Base-by-base conservation (phyloP, 2,888 invertebrate species). In the Rhingia rostrata region DNA sequence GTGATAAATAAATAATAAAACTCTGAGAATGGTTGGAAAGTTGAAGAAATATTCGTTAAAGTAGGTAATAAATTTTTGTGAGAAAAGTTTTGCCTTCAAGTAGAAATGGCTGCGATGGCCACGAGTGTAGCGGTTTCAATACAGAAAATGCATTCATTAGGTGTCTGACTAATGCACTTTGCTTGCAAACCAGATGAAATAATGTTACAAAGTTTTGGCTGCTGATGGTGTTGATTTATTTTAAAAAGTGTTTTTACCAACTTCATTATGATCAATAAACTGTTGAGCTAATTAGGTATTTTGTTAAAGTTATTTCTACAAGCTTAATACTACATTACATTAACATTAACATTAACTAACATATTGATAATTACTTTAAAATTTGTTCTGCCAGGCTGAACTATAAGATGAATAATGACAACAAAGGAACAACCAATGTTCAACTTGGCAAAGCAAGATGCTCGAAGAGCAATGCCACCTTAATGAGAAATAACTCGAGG, bases 11-110 rank as follows among this genome's bases (percentile, higher is more conserved):
- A 51, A 49, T 5, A 14, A 22, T 22, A 49, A 22, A 35, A 14
- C 7, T 32, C 64, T 30, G 12, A 35, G 58, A 70, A 63, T 39
- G 22, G 63, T 75, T 70, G 69, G 51, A 66, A 72, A 77, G 66
- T 51, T 58, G 53, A 60, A 77, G 77, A 77, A 82, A 72, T 77
- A 22, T 77, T 60, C 69, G 30, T 77, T 70, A 66, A 82, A 78
- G 77, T 77, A 82, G 77, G 77, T 61, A 82, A 82, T 82, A 82
- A 77, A 82, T 82, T 82, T 82, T 72, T 77, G 77, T 72, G 66
- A 39, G 77, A 77, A 58, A 77, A 82, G 77, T 82, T 82, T 64
- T 73, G 54, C 12, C 32, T 22, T 43, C 32, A 4, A 9, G 10
- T 2, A 39, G 22, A 22, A 22, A 22, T 22, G 69, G 47, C 37